Evolutionary conservation across 1,140 invertebrate genomes (phyloP).

Genomic region (Yoshiicerus persimilis): DNA sequence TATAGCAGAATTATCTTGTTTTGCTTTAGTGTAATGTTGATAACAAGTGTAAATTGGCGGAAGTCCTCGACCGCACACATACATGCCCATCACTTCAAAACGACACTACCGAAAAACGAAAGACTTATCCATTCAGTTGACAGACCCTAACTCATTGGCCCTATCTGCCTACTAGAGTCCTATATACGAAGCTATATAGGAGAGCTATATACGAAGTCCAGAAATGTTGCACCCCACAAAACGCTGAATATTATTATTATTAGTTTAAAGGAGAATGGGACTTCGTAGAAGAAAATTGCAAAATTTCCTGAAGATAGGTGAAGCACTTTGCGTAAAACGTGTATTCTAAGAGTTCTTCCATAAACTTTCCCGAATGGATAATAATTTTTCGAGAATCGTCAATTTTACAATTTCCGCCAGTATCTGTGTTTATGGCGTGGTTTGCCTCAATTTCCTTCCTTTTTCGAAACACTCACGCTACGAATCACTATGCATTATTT

Average conservation of each 20-base stretch:
- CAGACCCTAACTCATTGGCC: no score
- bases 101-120: neutral
- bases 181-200: no score
- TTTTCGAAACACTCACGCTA: no score
- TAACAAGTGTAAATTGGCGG: neutral
- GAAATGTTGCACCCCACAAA: no score
- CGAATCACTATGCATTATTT: neutral
- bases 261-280: no score
- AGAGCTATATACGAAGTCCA: no score
- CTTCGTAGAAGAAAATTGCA: neutral
- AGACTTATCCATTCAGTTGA: neutral
- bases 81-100: neutral
- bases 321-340: neutral
- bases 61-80: neutral
- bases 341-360: neutral
- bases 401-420: slow-evolving; percentile 11
- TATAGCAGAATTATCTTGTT: neutral
- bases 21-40: neutral
- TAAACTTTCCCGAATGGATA: neutral
- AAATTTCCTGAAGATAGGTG: neutral
- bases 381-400: slow-evolving; percentile 18
- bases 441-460: neutral
- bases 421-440: neutral
- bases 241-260: no score
- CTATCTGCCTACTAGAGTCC: no score